phyloP scores from a whole-genome alignment of 2,113 vertebrate genomes.

The Desmodus rotundus region DNA sequence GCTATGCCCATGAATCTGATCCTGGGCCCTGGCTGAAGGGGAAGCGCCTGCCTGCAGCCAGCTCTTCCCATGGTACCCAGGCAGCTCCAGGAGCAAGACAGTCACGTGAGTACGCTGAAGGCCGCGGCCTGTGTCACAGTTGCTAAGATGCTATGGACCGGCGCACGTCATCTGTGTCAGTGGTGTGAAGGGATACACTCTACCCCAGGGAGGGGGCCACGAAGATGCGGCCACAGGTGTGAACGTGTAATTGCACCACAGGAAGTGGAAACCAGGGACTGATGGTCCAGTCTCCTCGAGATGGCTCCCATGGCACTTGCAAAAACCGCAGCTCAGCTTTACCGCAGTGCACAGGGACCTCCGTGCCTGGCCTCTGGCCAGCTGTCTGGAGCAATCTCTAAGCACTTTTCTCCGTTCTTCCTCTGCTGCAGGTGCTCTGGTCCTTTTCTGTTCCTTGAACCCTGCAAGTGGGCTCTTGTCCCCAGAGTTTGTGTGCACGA shows the following conservation, averaged over 20 bases:
- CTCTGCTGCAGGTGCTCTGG: neutral
- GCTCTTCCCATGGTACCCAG: neutral
- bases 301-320: neutral
- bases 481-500: neutral
- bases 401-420: neutral
- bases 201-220: neutral
- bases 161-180: no score
- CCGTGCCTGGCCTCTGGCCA: neutral
- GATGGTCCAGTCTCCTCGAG: neutral
- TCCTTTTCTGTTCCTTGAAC: neutral
- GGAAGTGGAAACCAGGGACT: neutral
- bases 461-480: neutral
- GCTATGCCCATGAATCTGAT: neutral
- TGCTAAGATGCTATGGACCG: neutral
- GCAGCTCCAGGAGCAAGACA: neutral
- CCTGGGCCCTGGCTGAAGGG: neutral
- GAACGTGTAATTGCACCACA: neutral
- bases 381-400: neutral
- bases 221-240: neutral
- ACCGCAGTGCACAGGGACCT: neutral
- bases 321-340: neutral
- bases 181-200: neutral
- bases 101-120: neutral
- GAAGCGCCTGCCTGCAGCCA: neutral
- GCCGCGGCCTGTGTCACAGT: neutral